Conservation (phyloP, 2,888 invertebrate genomes). For the Zonitis immaculata region DNA sequence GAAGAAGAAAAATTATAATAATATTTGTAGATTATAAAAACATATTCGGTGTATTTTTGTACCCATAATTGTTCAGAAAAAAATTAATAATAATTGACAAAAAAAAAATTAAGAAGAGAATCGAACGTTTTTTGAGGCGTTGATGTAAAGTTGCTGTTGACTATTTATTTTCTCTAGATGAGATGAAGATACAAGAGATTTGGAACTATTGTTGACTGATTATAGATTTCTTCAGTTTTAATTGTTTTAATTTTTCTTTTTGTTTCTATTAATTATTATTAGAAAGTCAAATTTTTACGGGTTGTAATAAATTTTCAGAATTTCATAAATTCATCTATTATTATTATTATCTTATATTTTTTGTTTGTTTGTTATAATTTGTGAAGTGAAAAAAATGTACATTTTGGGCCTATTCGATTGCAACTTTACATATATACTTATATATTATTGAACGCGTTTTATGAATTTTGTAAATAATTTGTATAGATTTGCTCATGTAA, state of each 20-base stretch:
- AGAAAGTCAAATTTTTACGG: constrained; percentile 17
- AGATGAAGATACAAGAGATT: too few relatives aligned
- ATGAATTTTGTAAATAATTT: constrained; percentile 45
- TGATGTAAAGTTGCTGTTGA: constrained; percentile 37
- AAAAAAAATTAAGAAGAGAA: too few relatives aligned
- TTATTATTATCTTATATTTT: too few relatives aligned
- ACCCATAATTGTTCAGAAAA: constrained; percentile 44
- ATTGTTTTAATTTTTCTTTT: too few relatives aligned
- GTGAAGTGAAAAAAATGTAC: too few relatives aligned
- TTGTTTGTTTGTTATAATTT: constrained; percentile 29
- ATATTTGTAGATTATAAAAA: constrained; percentile 38
- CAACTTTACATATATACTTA: constrained; percentile 30
- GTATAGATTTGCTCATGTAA: constrained; percentile 50
- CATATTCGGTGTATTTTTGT: constrained; percentile 52
- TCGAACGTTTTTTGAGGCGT: not conserved
- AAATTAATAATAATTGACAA: too few relatives aligned
- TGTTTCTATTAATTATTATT: not conserved
- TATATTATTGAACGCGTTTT: constrained; percentile 23
- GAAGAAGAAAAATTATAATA: not conserved
- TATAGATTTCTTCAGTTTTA: not conserved
- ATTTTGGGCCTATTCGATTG: constrained; percentile 20
- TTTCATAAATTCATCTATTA: too few relatives aligned
- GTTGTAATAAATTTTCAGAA: too few relatives aligned
- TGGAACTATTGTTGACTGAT: constrained; percentile 45
- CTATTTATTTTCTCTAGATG: too few relatives aligned